Conservation (phyloP, 2,888 invertebrate species). For the Drosophila gaucha region DNA sequence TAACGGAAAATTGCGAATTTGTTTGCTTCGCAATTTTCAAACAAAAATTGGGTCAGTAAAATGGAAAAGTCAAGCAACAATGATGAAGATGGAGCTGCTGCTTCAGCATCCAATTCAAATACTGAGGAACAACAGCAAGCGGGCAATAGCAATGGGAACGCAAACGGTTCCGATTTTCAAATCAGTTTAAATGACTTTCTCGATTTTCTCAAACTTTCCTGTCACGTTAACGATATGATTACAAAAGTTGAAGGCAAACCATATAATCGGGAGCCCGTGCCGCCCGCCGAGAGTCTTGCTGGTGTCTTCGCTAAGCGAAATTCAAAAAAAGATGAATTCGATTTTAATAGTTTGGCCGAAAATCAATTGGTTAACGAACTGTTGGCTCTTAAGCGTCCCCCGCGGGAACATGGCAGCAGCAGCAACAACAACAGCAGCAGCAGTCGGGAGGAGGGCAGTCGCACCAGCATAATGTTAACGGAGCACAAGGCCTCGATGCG, state of each 20-base stretch:
- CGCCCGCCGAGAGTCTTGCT: slow-evolving; percentile 52
- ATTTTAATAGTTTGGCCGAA: slow-evolving; percentile 81
- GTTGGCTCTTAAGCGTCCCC: slow-evolving; percentile 50
- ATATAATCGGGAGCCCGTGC: slow-evolving; percentile 56
- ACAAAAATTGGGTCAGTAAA: slow-evolving; percentile 36
- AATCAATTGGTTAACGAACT: slow-evolving; percentile 82
- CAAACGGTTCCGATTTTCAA: slow-evolving; percentile 63
- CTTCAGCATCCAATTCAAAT: slow-evolving; percentile 14
- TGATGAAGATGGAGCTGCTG: slow-evolving; percentile 57
- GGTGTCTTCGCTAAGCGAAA: slow-evolving; percentile 43
- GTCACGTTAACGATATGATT: slow-evolving; percentile 84
- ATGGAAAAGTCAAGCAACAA: slow-evolving; percentile 56
- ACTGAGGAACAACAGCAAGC: slow-evolving; percentile 38
- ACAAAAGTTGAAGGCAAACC: slow-evolving; percentile 66
- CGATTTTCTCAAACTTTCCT: slow-evolving; percentile 84
- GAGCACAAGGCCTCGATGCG: slow-evolving; percentile 44
- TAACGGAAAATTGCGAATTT: slow-evolving; percentile 54
- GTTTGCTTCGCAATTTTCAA: slow-evolving; percentile 21
- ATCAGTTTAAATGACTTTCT: slow-evolving; percentile 84
- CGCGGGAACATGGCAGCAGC: slow-evolving; percentile 8
- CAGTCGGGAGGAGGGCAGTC: slow-evolving; percentile 37
- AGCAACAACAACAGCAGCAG: background rate
- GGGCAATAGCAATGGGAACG: slow-evolving; percentile 7
- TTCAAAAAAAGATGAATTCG: slow-evolving; percentile 67
- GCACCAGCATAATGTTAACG: slow-evolving; percentile 18